Conservation (phyloP, 2,113 vertebrate species). For the Mellivora capensis region DNA sequence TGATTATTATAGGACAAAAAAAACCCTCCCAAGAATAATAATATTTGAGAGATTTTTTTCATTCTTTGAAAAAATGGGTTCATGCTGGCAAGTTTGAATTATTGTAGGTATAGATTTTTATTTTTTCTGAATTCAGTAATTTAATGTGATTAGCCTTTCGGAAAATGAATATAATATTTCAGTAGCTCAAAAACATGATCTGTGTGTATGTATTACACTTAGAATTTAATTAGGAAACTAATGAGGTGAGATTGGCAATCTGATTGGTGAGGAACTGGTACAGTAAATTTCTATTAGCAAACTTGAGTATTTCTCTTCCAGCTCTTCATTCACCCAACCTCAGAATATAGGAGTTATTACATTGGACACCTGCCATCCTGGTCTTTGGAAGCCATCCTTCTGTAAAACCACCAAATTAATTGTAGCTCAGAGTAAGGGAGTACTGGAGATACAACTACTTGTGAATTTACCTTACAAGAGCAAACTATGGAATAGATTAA, state of each 20-base stretch:
- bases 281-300: constrained; percentile 64
- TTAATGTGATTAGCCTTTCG: constrained; percentile 75
- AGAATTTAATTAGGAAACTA: constrained; percentile 79
- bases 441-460: not conserved
- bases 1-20: constrained; percentile 60
- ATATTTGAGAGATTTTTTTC: constrained; percentile 43
- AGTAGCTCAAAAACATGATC: constrained; percentile 71
- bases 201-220: constrained; percentile 68
- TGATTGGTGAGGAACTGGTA: constrained; percentile 72
- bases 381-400: constrained; percentile 32
- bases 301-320: constrained; percentile 48
- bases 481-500: constrained; percentile 1
- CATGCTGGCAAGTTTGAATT: constrained; percentile 57
- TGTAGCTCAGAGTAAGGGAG: not conserved
- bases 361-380: constrained; percentile 57
- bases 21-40: constrained; percentile 64
- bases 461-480: not conserved
- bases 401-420: constrained; percentile 45
- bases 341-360: constrained; percentile 35
- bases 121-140: constrained; percentile 64
- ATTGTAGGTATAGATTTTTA: constrained; percentile 61
- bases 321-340: constrained; percentile 17
- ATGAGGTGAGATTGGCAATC: constrained; percentile 72
- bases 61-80: constrained; percentile 59
- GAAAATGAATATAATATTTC: constrained; percentile 78